A percentile compares a stretch with the other conserved stretches of the same genome.
Evolutionary conservation across 2,888 invertebrate genomes (phyloP).

Genomic region (Tridacna gigas): DNA sequence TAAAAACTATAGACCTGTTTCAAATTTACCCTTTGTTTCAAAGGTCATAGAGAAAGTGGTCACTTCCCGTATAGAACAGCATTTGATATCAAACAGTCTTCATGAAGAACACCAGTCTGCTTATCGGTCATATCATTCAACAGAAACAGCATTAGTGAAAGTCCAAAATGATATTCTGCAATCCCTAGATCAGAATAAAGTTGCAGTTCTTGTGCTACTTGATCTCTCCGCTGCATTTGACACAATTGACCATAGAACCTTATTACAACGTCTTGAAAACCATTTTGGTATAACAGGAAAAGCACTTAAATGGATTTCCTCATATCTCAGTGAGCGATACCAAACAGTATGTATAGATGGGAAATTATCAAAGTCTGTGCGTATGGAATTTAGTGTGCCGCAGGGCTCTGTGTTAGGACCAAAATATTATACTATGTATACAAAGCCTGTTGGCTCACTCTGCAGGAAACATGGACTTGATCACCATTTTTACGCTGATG

Average conservation of each 20-base stretch:
- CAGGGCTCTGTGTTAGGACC: neutral
- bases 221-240: constrained; percentile 38
- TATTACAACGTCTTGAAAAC: constrained; percentile 27
- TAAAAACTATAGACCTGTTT: neutral
- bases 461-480: no score
- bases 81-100: constrained; percentile 35
- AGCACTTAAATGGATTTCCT: constrained; percentile 22
- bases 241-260: neutral
- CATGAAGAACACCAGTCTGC: constrained; percentile 46
- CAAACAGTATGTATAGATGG: constrained; percentile 37
- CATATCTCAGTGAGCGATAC: constrained; percentile 25
- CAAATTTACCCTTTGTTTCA: constrained; percentile 7
- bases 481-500: constrained; percentile 51
- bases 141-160: constrained; percentile 45
- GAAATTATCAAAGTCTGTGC: constrained; percentile 2
- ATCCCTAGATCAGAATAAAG: constrained; percentile 43
- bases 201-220: constrained; percentile 33
- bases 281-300: constrained; percentile 22
- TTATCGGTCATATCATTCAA: constrained; percentile 44
- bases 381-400: neutral
- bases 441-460: no score
- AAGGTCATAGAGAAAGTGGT: constrained; percentile 45
- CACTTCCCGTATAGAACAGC: constrained; percentile 23
- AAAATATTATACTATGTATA: constrained; percentile 28
- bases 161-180: constrained; percentile 46